Conservation (phyloP, 2,113 vertebrate genomes). For the Orcinus orca region DNA sequence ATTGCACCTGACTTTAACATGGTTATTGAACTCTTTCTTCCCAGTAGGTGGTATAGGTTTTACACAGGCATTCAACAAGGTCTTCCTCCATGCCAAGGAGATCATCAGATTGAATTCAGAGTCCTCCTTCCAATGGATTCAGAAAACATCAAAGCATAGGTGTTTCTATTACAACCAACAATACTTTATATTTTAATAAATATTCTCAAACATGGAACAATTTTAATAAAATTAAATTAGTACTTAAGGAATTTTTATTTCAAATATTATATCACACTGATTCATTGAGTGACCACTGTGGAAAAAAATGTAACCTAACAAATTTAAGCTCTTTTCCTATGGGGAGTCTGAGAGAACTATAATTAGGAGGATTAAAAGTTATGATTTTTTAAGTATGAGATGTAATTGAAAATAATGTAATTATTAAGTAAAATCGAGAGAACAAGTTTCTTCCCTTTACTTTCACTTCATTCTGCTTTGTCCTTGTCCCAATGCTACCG, state of each 20-base stretch:
- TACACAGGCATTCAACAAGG: not conserved
- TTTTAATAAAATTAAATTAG: not conserved
- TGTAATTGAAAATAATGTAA: not conserved
- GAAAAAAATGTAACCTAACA: not conserved
- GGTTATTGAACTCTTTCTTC: not conserved
- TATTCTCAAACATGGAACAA: not conserved
- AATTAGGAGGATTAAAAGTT: constrained; percentile 36
- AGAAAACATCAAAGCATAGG: not conserved
- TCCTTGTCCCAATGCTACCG: not conserved
- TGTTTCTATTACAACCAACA: not conserved
- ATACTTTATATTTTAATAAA: not conserved
- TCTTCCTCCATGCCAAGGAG: not conserved
- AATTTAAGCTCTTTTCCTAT: constrained; percentile 11
- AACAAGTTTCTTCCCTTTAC: not conserved
- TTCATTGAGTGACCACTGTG: not conserved
- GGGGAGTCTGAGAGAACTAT: not conserved
- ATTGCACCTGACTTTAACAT: not conserved
- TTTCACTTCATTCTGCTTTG: not conserved
- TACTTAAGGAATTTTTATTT: constrained; percentile 25
- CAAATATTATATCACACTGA: not conserved
- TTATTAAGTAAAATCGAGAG: constrained; percentile 14
- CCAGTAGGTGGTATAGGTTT: not conserved
- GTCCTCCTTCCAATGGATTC: not conserved
- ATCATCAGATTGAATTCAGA: not conserved
- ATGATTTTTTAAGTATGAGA: not conserved